A percentile compares a stretch with the other conserved stretches of the same genome.
Evolutionary conservation across 2,888 invertebrate species (phyloP).

Genomic region (Dioctria linearis): DNA sequence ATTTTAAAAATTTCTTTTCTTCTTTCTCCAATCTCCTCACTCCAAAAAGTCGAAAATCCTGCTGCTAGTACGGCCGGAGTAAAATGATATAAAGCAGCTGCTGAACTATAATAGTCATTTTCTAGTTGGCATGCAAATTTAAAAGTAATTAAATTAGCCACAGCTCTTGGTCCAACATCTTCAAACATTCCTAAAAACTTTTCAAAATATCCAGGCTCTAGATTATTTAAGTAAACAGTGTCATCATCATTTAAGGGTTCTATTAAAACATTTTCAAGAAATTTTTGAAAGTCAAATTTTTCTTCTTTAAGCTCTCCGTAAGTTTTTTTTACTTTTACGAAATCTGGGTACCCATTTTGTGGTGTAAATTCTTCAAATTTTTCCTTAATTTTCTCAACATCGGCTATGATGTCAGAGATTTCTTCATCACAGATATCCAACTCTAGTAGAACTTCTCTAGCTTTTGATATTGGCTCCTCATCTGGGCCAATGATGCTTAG

Average conservation of each 20-base stretch:
- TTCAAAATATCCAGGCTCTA: conserved; percentile 31
- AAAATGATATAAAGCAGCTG: neutral
- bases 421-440: neutral
- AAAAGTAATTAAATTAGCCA: conserved; percentile 23
- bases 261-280: neutral
- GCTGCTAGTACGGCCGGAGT: conserved; percentile 15
- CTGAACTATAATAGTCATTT: too few relatives aligned
- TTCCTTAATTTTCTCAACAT: neutral
- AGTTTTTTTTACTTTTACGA: neutral
- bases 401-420: conserved; percentile 17
- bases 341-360: neutral
- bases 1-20: neutral
- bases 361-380: conserved; percentile 13
- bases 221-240: conserved; percentile 8
- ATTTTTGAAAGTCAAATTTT: conserved; percentile 16
- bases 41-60: conserved; percentile 11
- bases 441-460: neutral
- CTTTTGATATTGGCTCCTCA: neutral
- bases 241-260: conserved; percentile 6
- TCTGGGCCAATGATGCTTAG: conserved; percentile 8
- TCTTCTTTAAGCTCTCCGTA: neutral
- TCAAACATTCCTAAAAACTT: conserved; percentile 27
- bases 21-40: neutral
- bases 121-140: too few relatives aligned
- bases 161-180: conserved; percentile 22